Percentiles rank a stretch among this genome's conserved stretches.
Conservation (phyloP, 2,113 vertebrate species). For the Aix galericulata region DNA sequence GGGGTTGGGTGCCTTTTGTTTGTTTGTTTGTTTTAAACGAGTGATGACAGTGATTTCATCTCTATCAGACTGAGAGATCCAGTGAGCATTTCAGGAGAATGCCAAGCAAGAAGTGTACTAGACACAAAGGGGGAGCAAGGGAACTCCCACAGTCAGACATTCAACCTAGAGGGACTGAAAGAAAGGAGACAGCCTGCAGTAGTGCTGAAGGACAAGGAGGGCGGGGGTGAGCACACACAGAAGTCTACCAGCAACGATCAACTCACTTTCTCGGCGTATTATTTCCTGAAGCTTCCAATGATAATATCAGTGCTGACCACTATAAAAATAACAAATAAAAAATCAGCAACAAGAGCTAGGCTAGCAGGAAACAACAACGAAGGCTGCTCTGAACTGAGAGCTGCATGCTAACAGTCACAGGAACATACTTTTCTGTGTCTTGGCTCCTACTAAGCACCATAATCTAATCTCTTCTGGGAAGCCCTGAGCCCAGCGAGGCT, state of each 20-base stretch:
- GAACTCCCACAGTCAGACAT: background rate
- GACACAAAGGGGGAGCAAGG: background rate
- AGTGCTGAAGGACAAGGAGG: background rate
- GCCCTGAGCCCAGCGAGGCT: background rate
- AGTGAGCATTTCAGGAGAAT: background rate
- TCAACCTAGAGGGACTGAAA: background rate
- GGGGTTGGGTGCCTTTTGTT: background rate
- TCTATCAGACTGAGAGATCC: background rate
- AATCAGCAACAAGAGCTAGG: background rate
- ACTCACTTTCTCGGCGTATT: background rate
- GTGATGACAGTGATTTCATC: background rate
- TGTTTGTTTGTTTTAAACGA: background rate
- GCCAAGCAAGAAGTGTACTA: background rate
- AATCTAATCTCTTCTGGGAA: background rate
- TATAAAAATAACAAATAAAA: background rate
- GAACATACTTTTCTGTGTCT: background rate
- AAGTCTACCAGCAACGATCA: background rate
- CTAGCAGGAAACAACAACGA: background rate
- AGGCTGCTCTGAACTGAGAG: background rate
- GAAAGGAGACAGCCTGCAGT: background rate
- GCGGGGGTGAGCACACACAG: background rate
- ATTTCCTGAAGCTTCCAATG: background rate
- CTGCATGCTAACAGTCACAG: background rate
- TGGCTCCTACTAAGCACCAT: background rate
- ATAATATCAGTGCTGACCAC: background rate